phyloP scores from a whole-genome alignment of 2,113 vertebrate species.

The Percopsis transmontana region DNA sequence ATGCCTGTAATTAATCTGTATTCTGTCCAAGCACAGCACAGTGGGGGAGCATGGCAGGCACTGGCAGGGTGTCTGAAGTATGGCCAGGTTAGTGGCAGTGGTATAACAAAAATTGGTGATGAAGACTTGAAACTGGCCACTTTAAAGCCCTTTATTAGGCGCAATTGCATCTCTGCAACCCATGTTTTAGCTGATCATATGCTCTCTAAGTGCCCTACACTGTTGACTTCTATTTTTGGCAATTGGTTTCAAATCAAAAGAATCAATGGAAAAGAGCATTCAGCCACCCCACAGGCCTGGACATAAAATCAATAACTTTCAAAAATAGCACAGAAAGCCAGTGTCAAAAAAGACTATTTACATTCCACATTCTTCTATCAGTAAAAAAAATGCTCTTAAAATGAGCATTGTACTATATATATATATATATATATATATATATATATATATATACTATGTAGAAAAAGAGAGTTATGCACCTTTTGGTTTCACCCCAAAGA shows the following conservation, averaged over 20 bases:
- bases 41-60: too few relatives aligned
- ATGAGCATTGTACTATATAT: slow-evolving; percentile 4
- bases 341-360: slow-evolving; percentile 22
- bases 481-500: slow-evolving; percentile 11
- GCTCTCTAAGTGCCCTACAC: slow-evolving; percentile 61
- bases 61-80: background rate
- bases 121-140: slow-evolving; percentile 40
- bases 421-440: slow-evolving; percentile 1
- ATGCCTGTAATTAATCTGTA: background rate
- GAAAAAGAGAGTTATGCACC: slow-evolving; percentile 12
- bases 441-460: slow-evolving; percentile 19
- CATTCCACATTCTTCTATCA: slow-evolving; percentile 21
- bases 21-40: too few relatives aligned
- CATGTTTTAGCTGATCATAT: slow-evolving; percentile 70
- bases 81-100: slow-evolving; percentile 11
- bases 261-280: slow-evolving; percentile 62
- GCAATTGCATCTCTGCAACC: slow-evolving; percentile 68
- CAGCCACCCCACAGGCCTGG: slow-evolving; percentile 27
- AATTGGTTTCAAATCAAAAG: slow-evolving; percentile 70
- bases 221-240: slow-evolving; percentile 65
- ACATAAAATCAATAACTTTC: slow-evolving; percentile 71
- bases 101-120: slow-evolving; percentile 25
- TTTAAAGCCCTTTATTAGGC: slow-evolving; percentile 68
- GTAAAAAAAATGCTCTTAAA: slow-evolving; percentile 18
- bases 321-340: slow-evolving; percentile 39